Conservation (phyloP, 2,888 invertebrate species). For the Mythimna pallens region DNA sequence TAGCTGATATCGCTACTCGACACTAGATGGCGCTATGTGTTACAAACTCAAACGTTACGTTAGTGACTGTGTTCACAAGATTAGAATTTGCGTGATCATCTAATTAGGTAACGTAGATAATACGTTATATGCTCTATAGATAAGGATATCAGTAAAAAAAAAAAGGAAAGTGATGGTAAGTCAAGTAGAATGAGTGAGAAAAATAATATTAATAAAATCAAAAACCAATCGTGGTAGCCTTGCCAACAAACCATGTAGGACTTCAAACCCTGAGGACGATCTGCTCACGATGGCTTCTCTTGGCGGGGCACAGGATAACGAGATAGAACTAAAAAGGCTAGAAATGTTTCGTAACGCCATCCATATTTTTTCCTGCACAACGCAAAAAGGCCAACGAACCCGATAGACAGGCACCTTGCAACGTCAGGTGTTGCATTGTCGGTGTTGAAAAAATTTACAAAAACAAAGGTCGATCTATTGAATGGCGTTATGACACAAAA, state of each 20-base stretch:
- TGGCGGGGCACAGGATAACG: conserved; percentile 77
- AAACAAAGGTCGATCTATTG: conserved; percentile 69
- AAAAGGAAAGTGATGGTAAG: conserved; percentile 40
- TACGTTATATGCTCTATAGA: conserved; percentile 19
- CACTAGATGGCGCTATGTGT: conserved; percentile 80
- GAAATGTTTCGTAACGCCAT: conserved; percentile 74
- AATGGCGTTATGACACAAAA: conserved; percentile 73
- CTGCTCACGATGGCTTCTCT: conserved; percentile 80
- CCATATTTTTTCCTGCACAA: conserved; percentile 63
- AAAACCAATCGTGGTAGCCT: conserved; percentile 76
- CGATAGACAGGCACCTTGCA: conserved; percentile 66
- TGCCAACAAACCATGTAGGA: conserved; percentile 84
- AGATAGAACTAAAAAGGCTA: conserved; percentile 72
- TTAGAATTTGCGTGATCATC: conserved; percentile 39
- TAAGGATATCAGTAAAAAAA: conserved; percentile 31
- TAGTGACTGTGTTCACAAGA: conserved; percentile 23
- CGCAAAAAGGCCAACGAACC: conserved; percentile 69
- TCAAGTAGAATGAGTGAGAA: conserved; percentile 51
- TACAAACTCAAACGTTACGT: conserved; percentile 11
- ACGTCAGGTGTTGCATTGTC: conserved; percentile 67
- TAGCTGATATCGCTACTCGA: conserved; percentile 73
- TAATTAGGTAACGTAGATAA: conserved; percentile 32
- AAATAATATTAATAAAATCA: conserved; percentile 59
- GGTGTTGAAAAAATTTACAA: conserved; percentile 62
- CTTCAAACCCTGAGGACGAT: conserved; percentile 85